Base-by-base conservation (phyloP, 2,888 invertebrate species). In the Eledone cirrhosa region DNA sequence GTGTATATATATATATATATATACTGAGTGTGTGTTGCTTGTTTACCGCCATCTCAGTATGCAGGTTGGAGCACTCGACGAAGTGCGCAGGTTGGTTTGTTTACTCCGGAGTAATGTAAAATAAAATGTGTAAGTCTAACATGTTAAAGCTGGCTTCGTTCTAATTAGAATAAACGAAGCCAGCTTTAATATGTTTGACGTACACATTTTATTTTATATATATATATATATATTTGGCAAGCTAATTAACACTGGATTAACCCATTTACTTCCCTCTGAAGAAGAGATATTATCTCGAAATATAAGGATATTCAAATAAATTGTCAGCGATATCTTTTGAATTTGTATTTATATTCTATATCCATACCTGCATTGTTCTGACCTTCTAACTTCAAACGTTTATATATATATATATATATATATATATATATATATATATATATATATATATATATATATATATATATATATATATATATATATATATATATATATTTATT, bases 381-480 rank as follows among this genome's bases (percentile, higher is more conserved):
- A n/a, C n/a, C n/a, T 13, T 53, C 53, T 53, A 53, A 13, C 53
- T 13, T 53, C 13, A 53, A 13, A 53, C 53, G 19, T 53, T 53
- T 19, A 53, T 53, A 13, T 53, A 53, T 53, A 13, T 53, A 53
- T 53, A 13, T 53, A 53, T 53, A 13, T 53, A 53, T 53, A 13
- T 53, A 53, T 53, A 13, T 53, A 13, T 53, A 53, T 16, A 53
- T 53, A 53, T 53, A 53, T 53, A 53, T 53, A 53, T 53, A 53
- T 53, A 53, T 53, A 53, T 53, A 53, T 53, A 53, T 53, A 53
- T 53, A 53, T 53, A 53, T 53, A 53, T 53, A 53, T 53, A 53
- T 53, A 53, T 53, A 53, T 53, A 53, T 53, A 53, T 53, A 53
- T 53, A 53, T 53, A 53, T 53, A 53, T 53, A 53, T 53, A 53